Evolutionary conservation across 2,113 vertebrate genomes (phyloP), one percentile per base, ranked within the genome.

Genomic region (Polypterus bichir): DNA sequence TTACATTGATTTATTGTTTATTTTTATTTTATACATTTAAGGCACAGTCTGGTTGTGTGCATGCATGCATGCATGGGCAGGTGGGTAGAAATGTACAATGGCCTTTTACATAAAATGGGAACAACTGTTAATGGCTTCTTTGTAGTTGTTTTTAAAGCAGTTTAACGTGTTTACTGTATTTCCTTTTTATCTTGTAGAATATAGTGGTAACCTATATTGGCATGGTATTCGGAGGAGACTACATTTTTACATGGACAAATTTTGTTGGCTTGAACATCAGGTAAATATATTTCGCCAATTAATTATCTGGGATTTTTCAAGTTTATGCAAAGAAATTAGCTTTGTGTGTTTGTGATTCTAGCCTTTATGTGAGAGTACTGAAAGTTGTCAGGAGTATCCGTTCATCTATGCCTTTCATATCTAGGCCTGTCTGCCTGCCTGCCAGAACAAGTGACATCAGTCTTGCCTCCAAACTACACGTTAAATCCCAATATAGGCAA

Each of bases 231-330:
- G 95, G 96, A 66, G 95, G 93, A 65, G 96, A 98, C 81, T 99
- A 99, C 81, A 93, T 98, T 79, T 99, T 99, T 82, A 88, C 88
- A 4, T 99, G 95, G 96, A 92, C 86, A 4, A 99, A 99, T 77
- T 99, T 99, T 70, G 69, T 96, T 57, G 96, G 95, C 60, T 79
- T 99, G 67, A 97, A 99, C 81, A 94, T 98, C 81, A 98, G 96
- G 96, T 99, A 78, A 76, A 77, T 27, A n/a, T 4, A 46, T 44
- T 11, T 44, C 11, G n/a, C 48, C 5, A 4, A 46, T 9, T 45
- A 47, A 1, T 9, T 7, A 59, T 10, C 7, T n/a, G 44, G 9
- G 5, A 46, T 46, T 47, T 59, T 45, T 5, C 44, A 9, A n/a
- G 11, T 56, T 45, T 58, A 48, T 27, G 27, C 27, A 27, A 27